Evolutionary conservation across 2,113 vertebrate species (phyloP).

Genomic region (Melanerpes aurifrons): DNA sequence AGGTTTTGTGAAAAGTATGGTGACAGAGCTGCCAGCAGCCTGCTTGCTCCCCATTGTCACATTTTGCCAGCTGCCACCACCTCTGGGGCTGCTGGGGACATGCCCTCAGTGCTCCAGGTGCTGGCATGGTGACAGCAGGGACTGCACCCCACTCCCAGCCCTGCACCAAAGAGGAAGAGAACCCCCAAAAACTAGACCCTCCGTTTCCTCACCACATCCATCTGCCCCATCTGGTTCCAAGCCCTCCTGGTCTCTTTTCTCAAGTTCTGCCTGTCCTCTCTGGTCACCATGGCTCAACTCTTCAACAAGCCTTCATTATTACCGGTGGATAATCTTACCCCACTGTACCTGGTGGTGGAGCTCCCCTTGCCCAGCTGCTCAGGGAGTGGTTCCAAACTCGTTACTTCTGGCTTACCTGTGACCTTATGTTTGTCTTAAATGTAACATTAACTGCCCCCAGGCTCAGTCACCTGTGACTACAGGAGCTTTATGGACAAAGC

Average conservation of each 20-base stretch:
- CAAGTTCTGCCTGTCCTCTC: background rate
- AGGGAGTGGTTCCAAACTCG: conserved; percentile 1
- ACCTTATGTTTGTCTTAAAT: background rate
- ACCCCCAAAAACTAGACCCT: too few relatives aligned
- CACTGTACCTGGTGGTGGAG: background rate
- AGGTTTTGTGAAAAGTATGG: background rate
- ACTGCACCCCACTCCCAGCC: fast-evolving
- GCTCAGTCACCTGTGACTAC: conserved; percentile 25
- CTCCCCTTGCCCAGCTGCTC: background rate
- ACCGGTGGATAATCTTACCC: background rate
- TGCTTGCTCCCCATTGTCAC: background rate
- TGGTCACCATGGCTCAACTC: fast-evolving
- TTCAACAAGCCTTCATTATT: fast-evolving
- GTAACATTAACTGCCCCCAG: conserved; percentile 46
- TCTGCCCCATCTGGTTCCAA: fast-evolving
- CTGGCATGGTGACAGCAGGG: fast-evolving
- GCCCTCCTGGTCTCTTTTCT: background rate
- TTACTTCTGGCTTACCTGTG: background rate
- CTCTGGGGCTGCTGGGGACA: background rate
- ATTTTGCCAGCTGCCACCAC: background rate
- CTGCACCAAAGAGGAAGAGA: background rate
- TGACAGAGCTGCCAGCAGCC: background rate
- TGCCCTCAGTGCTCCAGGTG: fast-evolving
- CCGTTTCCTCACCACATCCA: background rate
- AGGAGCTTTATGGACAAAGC: conserved; percentile 65